phyloP scores from a whole-genome alignment of 2,797 vertebrate species.

The Pelodytes ibericus region DNA sequence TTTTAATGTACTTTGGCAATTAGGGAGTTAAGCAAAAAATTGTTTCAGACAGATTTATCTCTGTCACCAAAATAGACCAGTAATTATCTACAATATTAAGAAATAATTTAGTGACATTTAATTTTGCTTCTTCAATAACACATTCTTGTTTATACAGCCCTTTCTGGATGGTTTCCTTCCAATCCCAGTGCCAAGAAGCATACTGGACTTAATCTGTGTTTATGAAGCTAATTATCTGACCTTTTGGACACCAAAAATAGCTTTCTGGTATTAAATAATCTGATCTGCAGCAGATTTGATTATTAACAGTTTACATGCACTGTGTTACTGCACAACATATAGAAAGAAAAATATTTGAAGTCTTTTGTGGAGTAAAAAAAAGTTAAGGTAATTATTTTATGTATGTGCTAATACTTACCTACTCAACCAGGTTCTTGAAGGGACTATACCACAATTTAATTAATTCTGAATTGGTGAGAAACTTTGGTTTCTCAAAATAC shows the following conservation, averaged over 20 bases:
- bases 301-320: too few species aligned
- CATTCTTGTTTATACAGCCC: constrained; percentile 4
- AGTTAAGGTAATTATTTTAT: too few species aligned
- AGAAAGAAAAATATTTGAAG: too few species aligned
- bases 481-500: neutral
- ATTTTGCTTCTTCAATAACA: constrained; percentile 28
- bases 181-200: constrained; percentile 40
- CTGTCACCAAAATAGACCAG: constrained; percentile 6
- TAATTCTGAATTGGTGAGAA: too few species aligned
- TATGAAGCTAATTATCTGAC: constrained; percentile 13
- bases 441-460: too few species aligned
- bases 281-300: constrained; percentile 4
- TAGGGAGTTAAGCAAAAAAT: constrained; percentile 16
- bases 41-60: constrained; percentile 10
- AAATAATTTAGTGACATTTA: constrained; percentile 28
- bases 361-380: too few species aligned
- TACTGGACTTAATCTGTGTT: constrained; percentile 36
- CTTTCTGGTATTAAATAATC: constrained; percentile 5
- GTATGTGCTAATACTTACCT: too few species aligned
- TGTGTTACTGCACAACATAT: too few species aligned
- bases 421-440: too few species aligned
- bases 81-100: constrained; percentile 36
- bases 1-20: constrained; percentile 5
- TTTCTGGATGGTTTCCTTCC: constrained; percentile 27
- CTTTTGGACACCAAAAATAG: constrained; percentile 17